Base-by-base conservation (phyloP, 2,113 vertebrate genomes). In the Saccopteryx leptura region DNA sequence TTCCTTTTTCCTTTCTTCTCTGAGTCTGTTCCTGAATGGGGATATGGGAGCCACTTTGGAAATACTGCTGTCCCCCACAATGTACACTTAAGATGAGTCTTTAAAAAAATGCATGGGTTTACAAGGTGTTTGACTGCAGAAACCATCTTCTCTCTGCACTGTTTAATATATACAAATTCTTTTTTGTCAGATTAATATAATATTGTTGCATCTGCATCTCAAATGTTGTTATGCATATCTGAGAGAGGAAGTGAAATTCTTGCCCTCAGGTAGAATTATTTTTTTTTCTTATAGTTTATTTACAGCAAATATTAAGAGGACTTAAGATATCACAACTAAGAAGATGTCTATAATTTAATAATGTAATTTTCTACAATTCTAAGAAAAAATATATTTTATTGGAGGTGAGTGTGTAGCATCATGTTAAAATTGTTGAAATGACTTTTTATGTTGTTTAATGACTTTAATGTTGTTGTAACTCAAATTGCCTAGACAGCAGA, bases 281-380 rank as follows among this genome's bases (percentile, higher is more conserved):
- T 81, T 86, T 52, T 61, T 78, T 21, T 61, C 28, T 82, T 54
- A 9, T 15, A 71, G 23, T 66, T 83, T 79, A 83, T 80, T 93
- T 69, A 92, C 9, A 39, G 46, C 23, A 75, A 92, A 12, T 52
- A 66, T 83, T 58, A 88, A 91, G 74, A 65, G 78, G 50, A 24
- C 71, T 94, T 78, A 33, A 33, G 61, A 18, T 84, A 69, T n/a
- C 54, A 69, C 90, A 89, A 87, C 61, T 63, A 66, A 81, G 52
- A 75, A 75, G 28, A 66, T n/a, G 21, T 18, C 8, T 81, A 26
- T 39, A 60, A 54, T 86, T 74, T 21, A 71, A 14, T 58, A 50
- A 79, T 88, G n/a, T 66, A 61, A 91, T 93, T 88, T 96, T 93
- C 39, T 71, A 58, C 15, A 60, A 78, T 93, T 96, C 74, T 76